Base-by-base conservation (phyloP, 2,113 vertebrate genomes). In the Callithrix jacchus region DNA sequence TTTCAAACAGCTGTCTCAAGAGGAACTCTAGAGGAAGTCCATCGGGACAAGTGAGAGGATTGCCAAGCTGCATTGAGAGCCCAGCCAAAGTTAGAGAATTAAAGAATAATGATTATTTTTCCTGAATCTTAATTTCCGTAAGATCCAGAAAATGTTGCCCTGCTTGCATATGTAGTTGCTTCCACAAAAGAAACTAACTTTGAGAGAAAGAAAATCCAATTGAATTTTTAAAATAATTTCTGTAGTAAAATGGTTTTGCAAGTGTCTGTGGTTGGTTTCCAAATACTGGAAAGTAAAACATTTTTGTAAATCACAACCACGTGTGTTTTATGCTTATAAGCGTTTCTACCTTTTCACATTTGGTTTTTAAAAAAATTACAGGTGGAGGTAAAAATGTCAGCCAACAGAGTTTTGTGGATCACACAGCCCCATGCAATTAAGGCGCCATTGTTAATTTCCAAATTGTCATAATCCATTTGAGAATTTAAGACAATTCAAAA, bases 401-500 rank as follows among this genome's bases (percentile, higher is more conserved):
- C 97, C 97, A 97, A 88, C 71, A 97, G 94, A 93, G 96, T 97
- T 98, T 87, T 96, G 97, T 80, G 95, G 98, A 97, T 98, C 97
- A 97, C 96, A 96, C 3, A 97, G 96, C 91, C 88, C 97, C 94
- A 97, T 97, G 96, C 97, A 98, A 98, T 98, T 98, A 98, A 98
- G 87, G 73, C 56, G 0, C 97, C 95, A 97, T 93, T 98, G 98
- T 98, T 98, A 98, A 98, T 98, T 98, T 98, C 97, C 97, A 98
- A 97, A 97, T 98, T 98, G 95, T 98, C 76, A 61, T 98, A 98
- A 98, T 95, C 92, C 98, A 98, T 96, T 97, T 96, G 97, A 98
- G 97, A 98, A 98, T 98, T 98, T 98, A 92, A 98, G 97, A 98
- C 96, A 98, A 98, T 98, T 98, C 95, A 98, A 98, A 98, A 98